Evolutionary conservation across 2,888 invertebrate species (phyloP), one percentile per base, ranked within the genome.

Genomic region (Eupithecia exiguata): DNA sequence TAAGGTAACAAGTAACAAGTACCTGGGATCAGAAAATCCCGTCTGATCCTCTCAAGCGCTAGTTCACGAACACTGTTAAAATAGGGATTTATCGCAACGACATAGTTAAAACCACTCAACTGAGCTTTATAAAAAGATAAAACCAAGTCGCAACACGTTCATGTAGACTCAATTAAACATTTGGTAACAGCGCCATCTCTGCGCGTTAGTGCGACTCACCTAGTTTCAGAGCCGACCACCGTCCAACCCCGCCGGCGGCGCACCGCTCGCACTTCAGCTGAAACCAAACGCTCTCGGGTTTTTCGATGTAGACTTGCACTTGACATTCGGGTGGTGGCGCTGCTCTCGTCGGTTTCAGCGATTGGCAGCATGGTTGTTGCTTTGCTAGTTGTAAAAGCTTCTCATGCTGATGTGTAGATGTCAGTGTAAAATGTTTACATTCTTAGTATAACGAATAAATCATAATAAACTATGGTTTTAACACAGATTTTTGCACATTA

Each of bases 191-290:
- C 87, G 92, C 81, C 94, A 91, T 90, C 94, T 93, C 80, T 82
- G 74, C 79, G 70, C n/a, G 25, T 4, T 21, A 43, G 10, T 40
- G 12, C 68, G 69, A 88, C 92, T 95, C 91, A 96, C 97, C 96
- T 96, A 84, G 96, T 94, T 94, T 97, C 97, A 80, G 96, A 96
- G 80, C 97, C 97, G 74, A 97, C 95, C 68, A 97, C 97, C 6
- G 97, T 97, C 97, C 97, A 97, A 63, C 97, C 97, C 68, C 97
- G 94, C 67, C 96, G 92, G 72, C 97, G 95, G 69, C 96, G 90
- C 35, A 94, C 88, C 46, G 94, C 92, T 73, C 94, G 89, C 83
- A 89, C 88, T 89, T 94, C 94, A 84, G 94, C 93, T 74, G 94
- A 88, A 75, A 93, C 91, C 73, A 92, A 86, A 35, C 94, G 91